Evolutionary conservation across 2,888 invertebrate species (phyloP).

Genomic region (Polylopha cassiicola): DNA sequence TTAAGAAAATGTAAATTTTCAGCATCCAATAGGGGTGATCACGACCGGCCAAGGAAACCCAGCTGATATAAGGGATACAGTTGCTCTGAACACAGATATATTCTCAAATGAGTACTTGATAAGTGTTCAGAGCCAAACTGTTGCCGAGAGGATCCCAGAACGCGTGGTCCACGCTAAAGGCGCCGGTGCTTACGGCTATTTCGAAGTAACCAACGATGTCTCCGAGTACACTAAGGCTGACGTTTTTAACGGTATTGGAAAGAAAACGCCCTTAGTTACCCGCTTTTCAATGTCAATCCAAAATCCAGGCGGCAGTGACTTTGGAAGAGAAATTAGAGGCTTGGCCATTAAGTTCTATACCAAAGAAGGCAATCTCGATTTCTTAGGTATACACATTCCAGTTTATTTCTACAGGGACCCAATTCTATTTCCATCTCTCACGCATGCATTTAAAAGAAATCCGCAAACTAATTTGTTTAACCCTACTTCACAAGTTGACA

Average conservation of each 20-base stretch:
- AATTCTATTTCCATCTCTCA: constrained; percentile 87
- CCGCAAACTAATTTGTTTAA: constrained; percentile 90
- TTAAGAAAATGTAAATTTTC: too few species aligned
- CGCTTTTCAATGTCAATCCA: constrained; percentile 79
- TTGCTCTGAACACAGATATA: constrained; percentile 37
- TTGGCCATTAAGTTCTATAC: constrained; percentile 94
- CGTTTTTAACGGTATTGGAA: constrained; percentile 77
- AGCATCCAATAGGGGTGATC: constrained; percentile 38
- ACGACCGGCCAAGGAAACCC: constrained; percentile 88
- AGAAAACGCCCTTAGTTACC: constrained; percentile 74
- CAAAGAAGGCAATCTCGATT: constrained; percentile 91
- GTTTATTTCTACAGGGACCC: constrained; percentile 93
- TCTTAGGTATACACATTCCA: constrained; percentile 90
- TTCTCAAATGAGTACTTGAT: constrained; percentile 63
- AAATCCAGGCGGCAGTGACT: constrained; percentile 80
- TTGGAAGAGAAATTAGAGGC: constrained; percentile 78
- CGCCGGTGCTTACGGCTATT: constrained; percentile 87
- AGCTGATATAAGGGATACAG: constrained; percentile 78
- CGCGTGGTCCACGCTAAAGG: constrained; percentile 95
- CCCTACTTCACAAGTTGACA: constrained; percentile 92
- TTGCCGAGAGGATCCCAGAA: constrained; percentile 91
- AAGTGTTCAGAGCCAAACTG: constrained; percentile 84
- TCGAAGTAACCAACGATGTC: constrained; percentile 89
- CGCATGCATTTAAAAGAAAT: constrained; percentile 94
- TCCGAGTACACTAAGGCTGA: constrained; percentile 77